These are phyloP conservation scores for Enteromius trimaculatus DNA, from an alignment of 2,797 vertebrate genomes.

Conservation along the genomic window DNA sequence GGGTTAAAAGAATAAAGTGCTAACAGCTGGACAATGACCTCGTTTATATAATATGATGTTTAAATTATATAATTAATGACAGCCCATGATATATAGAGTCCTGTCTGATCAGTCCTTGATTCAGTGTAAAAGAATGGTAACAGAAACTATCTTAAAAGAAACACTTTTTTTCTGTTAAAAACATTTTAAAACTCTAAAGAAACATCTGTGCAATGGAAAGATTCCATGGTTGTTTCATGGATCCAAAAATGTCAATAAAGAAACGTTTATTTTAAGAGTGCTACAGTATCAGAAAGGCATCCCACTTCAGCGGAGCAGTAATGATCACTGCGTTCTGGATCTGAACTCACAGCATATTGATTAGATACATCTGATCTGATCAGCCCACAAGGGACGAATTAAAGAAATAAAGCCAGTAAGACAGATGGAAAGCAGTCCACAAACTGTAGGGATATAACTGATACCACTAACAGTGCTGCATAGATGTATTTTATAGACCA, in stretches of 20 bases:
- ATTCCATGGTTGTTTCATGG: neutral
- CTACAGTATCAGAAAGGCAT: too few relatives aligned
- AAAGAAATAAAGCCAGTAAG: neutral
- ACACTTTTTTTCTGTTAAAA: neutral
- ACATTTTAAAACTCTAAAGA: neutral
- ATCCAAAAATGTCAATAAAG: neutral
- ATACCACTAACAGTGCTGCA: neutral
- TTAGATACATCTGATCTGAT: neutral
- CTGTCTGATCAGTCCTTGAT: neutral
- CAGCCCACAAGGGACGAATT: neutral
- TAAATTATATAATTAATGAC: too few relatives aligned
- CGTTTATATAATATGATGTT: neutral
- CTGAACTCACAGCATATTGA: neutral
- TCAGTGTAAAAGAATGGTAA: neutral
- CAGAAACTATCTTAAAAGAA: neutral
- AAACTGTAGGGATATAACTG: neutral
- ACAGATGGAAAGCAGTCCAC: neutral
- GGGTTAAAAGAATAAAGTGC: conserved; percentile 56
- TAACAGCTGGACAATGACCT: conserved; percentile 15
- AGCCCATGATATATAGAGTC: neutral
- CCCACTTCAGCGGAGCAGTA: neutral
- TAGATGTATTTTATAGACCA: neutral
- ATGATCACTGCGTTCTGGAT: neutral
- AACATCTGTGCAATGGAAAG: neutral
- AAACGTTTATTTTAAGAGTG: neutral